Evolutionary conservation across 2,113 vertebrate genomes (phyloP).

Genomic region (Sphyrna mokarran): DNA sequence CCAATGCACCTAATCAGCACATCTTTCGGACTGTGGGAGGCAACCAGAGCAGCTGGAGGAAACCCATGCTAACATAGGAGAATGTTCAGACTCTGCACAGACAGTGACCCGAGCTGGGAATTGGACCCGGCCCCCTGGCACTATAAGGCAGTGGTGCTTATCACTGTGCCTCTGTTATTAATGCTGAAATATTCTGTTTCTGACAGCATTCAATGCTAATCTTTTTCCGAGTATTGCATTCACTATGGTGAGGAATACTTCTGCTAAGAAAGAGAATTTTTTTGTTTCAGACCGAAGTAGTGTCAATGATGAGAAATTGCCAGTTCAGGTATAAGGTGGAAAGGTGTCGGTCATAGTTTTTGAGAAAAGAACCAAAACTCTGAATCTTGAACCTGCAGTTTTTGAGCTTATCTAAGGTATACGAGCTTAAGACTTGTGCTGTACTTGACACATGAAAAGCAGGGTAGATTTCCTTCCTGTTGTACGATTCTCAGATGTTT

Average conservation of each 20-base stretch:
- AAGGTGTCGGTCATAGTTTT: background rate
- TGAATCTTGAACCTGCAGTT: background rate
- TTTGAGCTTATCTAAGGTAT: background rate
- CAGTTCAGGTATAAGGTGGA: background rate
- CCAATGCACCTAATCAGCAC: too few relatives aligned
- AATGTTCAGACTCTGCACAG: too few relatives aligned
- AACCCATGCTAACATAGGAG: too few relatives aligned
- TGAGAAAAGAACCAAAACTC: background rate
- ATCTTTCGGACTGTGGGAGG: too few relatives aligned
- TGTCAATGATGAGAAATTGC: background rate
- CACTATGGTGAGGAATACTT: background rate
- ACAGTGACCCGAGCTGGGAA: too few relatives aligned
- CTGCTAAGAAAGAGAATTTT: background rate
- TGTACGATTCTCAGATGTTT: background rate
- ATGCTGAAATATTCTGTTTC: background rate
- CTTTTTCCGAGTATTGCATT: background rate
- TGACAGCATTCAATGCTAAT: background rate
- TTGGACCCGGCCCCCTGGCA: too few relatives aligned
- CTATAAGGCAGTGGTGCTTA: too few relatives aligned
- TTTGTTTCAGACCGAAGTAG: background rate
- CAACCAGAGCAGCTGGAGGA: too few relatives aligned
- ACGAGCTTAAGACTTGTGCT: background rate
- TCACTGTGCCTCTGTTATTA: background rate
- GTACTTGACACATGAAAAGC: background rate
- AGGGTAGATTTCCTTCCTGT: background rate